Percentiles rank a stretch among this genome's conserved stretches.
phyloP scores from a whole-genome alignment of 2,113 vertebrate genomes.

The Galemys pyrenaicus region DNA sequence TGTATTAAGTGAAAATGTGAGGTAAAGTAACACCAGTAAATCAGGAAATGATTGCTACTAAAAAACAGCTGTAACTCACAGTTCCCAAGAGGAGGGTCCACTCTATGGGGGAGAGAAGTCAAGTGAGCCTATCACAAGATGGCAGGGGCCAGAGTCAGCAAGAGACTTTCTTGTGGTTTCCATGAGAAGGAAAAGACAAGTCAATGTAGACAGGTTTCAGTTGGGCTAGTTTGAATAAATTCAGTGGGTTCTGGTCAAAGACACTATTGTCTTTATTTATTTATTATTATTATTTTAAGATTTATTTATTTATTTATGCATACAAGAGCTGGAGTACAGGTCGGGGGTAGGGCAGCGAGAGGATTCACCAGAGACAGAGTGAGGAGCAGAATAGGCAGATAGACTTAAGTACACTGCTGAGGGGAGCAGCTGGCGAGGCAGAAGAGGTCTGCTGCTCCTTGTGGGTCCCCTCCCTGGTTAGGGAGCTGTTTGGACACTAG shows the following conservation, averaged over 20 bases:
- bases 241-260: not conserved
- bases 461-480: no score
- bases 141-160: not conserved
- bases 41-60: not conserved
- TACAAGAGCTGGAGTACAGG: no score
- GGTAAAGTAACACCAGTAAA: not conserved
- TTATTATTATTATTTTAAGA: no score
- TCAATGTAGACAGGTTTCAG: not conserved
- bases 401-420: no score
- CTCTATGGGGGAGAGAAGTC: not conserved
- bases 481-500: no score
- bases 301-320: no score
- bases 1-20: not conserved
- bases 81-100: no score
- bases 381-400: no score
- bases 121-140: not conserved
- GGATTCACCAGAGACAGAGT: no score
- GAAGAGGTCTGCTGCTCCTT: no score
- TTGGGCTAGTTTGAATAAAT: not conserved
- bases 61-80: not conserved
- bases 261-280: not conserved
- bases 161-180: not conserved
- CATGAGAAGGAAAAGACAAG: not conserved
- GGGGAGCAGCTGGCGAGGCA: no score
- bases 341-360: no score